phyloP scores from a whole-genome alignment of 2,113 vertebrate species.

The Lamprotornis superbus region DNA sequence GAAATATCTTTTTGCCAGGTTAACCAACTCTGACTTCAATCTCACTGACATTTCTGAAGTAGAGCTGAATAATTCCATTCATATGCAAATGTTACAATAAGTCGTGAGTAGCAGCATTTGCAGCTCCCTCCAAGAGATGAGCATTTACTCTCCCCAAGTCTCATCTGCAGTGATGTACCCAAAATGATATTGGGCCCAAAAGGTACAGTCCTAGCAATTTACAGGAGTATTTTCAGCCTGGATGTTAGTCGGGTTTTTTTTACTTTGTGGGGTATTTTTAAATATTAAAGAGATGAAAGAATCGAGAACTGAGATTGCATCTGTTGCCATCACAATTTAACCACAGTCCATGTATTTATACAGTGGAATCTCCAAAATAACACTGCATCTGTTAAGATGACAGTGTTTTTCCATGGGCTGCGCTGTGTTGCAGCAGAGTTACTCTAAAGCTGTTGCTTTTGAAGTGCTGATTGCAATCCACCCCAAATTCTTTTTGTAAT shows the following conservation, averaged over 20 bases:
- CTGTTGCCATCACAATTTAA: conserved; percentile 60
- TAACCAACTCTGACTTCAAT: conserved; percentile 39
- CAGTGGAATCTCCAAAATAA: conserved; percentile 66
- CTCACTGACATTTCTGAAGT: conserved; percentile 3
- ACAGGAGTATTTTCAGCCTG: neutral
- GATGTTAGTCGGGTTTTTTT: neutral
- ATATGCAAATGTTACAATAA: conserved; percentile 11
- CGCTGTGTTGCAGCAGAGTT: neutral
- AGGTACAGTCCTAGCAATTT: neutral
- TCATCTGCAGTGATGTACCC: neutral
- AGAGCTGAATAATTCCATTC: conserved; percentile 22
- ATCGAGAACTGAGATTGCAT: neutral
- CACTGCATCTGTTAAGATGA: conserved; percentile 62
- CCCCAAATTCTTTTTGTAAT: conserved; percentile 35
- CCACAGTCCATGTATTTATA: conserved; percentile 57
- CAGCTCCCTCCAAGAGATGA: neutral
- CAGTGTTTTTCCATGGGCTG: conserved; percentile 49
- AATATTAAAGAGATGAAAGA: conserved; percentile 55
- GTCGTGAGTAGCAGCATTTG: neutral
- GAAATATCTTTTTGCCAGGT: conserved; percentile 44
- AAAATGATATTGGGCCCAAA: neutral
- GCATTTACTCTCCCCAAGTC: neutral
- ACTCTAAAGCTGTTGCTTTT: conserved; percentile 38
- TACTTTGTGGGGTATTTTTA: conserved; percentile 14
- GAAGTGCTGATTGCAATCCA: conserved; percentile 15